Base-by-base conservation (phyloP, 1,140 invertebrate species). In the Sycophaga agraensis region DNA sequence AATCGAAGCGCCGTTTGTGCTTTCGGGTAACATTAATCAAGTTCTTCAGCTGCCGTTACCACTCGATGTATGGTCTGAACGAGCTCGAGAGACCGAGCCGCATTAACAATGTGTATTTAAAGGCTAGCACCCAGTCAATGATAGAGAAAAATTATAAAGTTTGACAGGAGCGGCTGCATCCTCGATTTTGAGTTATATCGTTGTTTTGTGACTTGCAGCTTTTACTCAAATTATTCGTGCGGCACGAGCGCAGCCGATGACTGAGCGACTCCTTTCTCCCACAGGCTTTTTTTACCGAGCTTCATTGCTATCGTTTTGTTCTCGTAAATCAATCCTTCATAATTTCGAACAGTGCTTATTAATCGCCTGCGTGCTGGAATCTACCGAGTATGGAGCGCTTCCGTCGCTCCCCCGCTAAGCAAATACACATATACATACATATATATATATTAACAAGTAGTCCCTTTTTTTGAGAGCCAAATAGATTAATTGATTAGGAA, bases 131-230 rank as follows among this genome's bases (percentile, higher is more conserved):
- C n/a, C 24, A 43, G 58, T 28, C 49, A 53, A 54, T 43, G 50
- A 46, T 60, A 53, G 50, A 43, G 59, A 60, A 60, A 60, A 60
- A 60, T 60, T 53, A 60, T 54, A 53, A 54, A 60, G 28, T 54
- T 60, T 60, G 49, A 60, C 59, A 60, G n/a, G n/a, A n/a, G 59
- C 59, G 17, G 21, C n/a, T 61, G 59, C 50, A 61, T 54, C 59
- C 22, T 28, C 17, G 26, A 43, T 51, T 61, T 54, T 8, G 11
- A 54, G 34, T n/a, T 61, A 22, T 43, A 53, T 46, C 40, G 50
- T 56, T 55, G 42, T 49, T 62, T 55, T 55, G 35, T 62, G 59
- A 62, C 59, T 62, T 62, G 59, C 59, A 56, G 24, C 19, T 62
- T 60, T 55, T 55, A n/a, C 22, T 46, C 26, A 31, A 48, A 54